Base-by-base conservation (phyloP, 92 coral and sea anemone genomes). In the Zoanthus gigantus region DNA sequence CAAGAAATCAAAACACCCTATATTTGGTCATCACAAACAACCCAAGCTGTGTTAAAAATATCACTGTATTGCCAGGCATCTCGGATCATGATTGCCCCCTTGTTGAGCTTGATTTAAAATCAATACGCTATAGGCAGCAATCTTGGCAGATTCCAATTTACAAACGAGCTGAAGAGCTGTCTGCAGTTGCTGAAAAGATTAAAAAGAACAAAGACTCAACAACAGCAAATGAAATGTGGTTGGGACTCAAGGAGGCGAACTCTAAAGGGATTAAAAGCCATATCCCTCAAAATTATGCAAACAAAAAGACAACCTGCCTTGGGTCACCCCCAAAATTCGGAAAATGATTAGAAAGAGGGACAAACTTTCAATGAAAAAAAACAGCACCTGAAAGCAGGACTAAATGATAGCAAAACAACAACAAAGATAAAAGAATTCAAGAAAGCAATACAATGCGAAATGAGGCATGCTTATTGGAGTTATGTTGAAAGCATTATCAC, bases 11-110 rank as follows among this genome's bases (percentile, higher is more conserved):
- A 17, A 93, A 93, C 86, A 91, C 45, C 58, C 84, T 93, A 76
- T 92, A 91, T 74, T 73, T 93, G 81, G 82, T 85, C 9, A 89
- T 92, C 73, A 89, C 92, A 0, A 92, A 89, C 76, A 84, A 88
- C 57, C 94, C 92, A 56, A 23, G 23, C 23, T 23, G 85, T 10
- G 67, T 83, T 75, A 0, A 28, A 2, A 69, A 91, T 67, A 87
- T 89, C 14, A 16, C 56, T 57, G 79, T 85, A 5, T 11, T 92
- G 6, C 84, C 94, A 34, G 94, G 89, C 13, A 83, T 91, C 44
- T 88, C 50, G 9, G 52, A 71, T 37, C 4, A 53, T 53, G 58
- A 53, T 53, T 53, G 58, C 58, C 58, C 58, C 58, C 58, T 53
- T 53, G 58, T 53, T 53, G 58, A 53, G 10, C 58, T 53, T 4